These are phyloP conservation scores for Tethea ocularis DNA, from an alignment of 2,888 invertebrate genomes.

Conservation along the genomic window DNA sequence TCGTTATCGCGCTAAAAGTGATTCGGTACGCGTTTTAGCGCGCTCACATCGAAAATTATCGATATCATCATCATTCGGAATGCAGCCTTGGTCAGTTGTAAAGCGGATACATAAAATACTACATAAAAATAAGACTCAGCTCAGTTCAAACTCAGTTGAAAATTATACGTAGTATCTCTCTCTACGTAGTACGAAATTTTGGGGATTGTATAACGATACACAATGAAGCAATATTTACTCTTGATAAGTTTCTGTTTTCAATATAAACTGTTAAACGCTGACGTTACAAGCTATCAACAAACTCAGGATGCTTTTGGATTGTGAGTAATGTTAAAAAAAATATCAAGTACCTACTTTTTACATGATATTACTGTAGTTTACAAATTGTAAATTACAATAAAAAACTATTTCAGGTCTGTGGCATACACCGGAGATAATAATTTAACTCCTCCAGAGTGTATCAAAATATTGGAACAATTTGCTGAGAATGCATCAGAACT, in stretches of 20 bases:
- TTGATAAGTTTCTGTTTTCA: constrained; percentile 24
- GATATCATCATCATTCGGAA: too few species aligned
- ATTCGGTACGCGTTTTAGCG: too few species aligned
- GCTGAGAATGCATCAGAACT: constrained; percentile 83
- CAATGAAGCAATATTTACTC: constrained; percentile 25
- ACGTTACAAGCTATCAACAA: constrained; percentile 17
- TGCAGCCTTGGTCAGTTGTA: too few species aligned
- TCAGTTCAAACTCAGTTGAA: too few species aligned
- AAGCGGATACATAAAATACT: too few species aligned
- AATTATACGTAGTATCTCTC: background rate
- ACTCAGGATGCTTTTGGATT: background rate
- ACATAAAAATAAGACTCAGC: too few species aligned
- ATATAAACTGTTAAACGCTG: constrained; percentile 32
- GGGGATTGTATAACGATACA: background rate
- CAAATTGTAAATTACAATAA: too few species aligned
- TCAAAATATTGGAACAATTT: constrained; percentile 66
- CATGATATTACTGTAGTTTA: too few species aligned
- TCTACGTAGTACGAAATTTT: background rate
- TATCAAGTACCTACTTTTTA: background rate
- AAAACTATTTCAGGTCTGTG: background rate
- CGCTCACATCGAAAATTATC: too few species aligned
- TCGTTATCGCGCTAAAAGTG: too few species aligned
- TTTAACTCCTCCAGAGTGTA: constrained; percentile 47
- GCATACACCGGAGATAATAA: constrained; percentile 28
- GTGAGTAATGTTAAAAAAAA: background rate